A percentile compares a stretch with the other conserved stretches of the same genome.
Evolutionary conservation across 2,888 invertebrate species (phyloP).

Genomic region (Eristalis pertinax): DNA sequence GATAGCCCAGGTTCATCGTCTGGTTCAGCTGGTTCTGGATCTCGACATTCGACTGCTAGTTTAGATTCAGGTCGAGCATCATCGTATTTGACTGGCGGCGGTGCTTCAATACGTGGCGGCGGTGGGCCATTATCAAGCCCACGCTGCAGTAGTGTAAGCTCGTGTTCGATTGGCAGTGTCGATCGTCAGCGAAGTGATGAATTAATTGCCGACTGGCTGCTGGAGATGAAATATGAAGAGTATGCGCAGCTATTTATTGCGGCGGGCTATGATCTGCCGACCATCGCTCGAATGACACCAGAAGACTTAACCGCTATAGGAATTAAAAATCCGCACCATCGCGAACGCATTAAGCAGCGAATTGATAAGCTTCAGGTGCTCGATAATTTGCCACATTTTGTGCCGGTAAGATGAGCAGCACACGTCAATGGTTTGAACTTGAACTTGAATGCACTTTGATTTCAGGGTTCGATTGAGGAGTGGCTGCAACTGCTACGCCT

Average conservation of each 20-base stretch:
- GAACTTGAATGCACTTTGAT: conserved; percentile 50
- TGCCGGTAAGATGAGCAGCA: conserved; percentile 86
- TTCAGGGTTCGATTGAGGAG: conserved; percentile 94
- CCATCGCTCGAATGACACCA: conserved; percentile 99
- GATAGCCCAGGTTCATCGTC: conserved; percentile 95
- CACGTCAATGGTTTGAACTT: neutral
- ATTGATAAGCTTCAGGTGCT: conserved; percentile 96
- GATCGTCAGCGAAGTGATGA: conserved; percentile 92
- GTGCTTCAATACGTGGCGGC: conserved; percentile 78
- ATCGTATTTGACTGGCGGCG: conserved; percentile 84
- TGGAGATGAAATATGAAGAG: conserved; percentile 95
- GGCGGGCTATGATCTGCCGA: conserved; percentile 98
- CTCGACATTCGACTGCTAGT: conserved; percentile 92
- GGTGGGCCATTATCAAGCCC: conserved; percentile 84
- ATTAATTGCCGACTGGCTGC: conserved; percentile 96
- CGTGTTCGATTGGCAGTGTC: conserved; percentile 89
- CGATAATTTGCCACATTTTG: conserved; percentile 96
- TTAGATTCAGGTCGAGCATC: conserved; percentile 96
- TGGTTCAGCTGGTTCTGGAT: conserved; percentile 93
- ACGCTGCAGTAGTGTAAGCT: conserved; percentile 88
- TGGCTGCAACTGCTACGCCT: conserved; percentile 95
- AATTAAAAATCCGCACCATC: conserved; percentile 98
- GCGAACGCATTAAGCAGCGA: conserved; percentile 97
- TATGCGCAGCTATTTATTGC: conserved; percentile 96
- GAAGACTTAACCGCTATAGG: conserved; percentile 94